Conservation (phyloP, 2,888 invertebrate genomes). For the Imbricaverruca yamaguchii region DNA sequence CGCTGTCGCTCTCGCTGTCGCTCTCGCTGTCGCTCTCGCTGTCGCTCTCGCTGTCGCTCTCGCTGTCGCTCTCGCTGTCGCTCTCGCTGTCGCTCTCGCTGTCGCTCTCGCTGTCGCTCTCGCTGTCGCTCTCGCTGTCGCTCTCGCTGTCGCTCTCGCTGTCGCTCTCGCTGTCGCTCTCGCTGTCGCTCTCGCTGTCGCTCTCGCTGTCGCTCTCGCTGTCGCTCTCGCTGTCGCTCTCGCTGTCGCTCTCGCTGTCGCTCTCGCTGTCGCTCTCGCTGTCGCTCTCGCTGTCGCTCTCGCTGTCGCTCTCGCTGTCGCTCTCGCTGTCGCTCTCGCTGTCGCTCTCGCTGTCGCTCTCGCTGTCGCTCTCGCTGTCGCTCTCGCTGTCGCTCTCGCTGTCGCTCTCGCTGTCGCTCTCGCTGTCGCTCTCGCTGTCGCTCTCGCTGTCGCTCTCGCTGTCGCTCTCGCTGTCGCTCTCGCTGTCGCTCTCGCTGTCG, state of each 20-base stretch:
- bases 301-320: neutral
- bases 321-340: too few species aligned
- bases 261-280: neutral
- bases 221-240: neutral
- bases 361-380: too few species aligned
- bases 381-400: too few species aligned
- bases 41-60: too few species aligned
- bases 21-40: too few species aligned
- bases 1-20: neutral
- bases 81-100: conserved; percentile 9
- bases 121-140: conserved; percentile 10
- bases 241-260: neutral
- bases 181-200: neutral
- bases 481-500: neutral
- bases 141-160: neutral
- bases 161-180: neutral
- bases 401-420: too few species aligned
- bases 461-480: neutral
- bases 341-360: too few species aligned
- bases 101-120: neutral
- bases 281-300: neutral
- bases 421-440: neutral
- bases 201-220: neutral
- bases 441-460: neutral
- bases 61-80: too few species aligned